Evolutionary conservation across 2,113 vertebrate genomes (phyloP).

Genomic region (Mesoclemmys tuberculata): DNA sequence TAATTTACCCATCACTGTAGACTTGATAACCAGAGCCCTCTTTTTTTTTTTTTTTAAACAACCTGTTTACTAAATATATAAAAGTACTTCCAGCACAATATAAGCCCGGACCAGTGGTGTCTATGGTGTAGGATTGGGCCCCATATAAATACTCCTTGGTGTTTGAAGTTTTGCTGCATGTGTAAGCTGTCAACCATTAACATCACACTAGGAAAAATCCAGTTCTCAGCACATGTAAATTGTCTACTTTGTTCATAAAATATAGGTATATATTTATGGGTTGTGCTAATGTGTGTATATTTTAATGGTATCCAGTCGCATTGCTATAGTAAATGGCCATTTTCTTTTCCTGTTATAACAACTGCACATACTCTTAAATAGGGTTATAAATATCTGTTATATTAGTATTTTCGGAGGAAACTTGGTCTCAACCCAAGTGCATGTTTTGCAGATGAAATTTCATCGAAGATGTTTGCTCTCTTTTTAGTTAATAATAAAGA

Average conservation of each 20-base stretch:
- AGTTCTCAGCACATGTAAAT: constrained; percentile 5
- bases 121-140: not conserved
- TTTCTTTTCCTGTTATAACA: constrained; percentile 39
- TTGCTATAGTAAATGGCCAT: not conserved
- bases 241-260: constrained; percentile 25
- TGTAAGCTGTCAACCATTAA: not conserved
- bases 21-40: not conserved
- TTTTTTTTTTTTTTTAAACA: not conserved
- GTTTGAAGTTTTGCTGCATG: not conserved
- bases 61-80: not conserved
- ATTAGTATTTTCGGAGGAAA: constrained; percentile 12
- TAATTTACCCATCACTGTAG: not conserved
- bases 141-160: not conserved
- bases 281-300: not conserved
- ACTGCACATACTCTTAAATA: constrained; percentile 49
- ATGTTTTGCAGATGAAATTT: constrained; percentile 56
- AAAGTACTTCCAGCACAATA: not conserved
- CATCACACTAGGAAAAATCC: constrained; percentile 39
- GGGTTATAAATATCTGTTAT: constrained; percentile 41
- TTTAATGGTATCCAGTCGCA: constrained; percentile 19
- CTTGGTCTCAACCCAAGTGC: constrained; percentile 32
- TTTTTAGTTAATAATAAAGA: constrained; percentile 28
- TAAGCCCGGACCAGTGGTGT: not conserved
- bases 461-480: constrained; percentile 33
- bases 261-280: not conserved